Evolutionary conservation across 1,140 invertebrate species (phyloP), one percentile per base, ranked within the genome.

Genomic region (fruit fly (Drosophila melanogaster)): DNA sequence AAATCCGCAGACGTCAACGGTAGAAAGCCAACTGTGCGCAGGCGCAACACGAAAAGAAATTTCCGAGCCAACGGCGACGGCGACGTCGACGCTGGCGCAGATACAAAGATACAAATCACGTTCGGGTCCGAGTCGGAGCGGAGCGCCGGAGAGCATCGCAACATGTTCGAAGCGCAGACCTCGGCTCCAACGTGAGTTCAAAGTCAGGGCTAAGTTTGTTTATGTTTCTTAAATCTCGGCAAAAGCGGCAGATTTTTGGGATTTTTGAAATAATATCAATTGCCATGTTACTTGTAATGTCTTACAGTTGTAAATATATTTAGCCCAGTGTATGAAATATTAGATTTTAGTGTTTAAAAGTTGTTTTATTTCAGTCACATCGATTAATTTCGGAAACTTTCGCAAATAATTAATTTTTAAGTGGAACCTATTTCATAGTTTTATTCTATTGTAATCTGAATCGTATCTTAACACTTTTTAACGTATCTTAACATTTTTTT

Each of bases 11-110:
- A 91, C 90, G 83, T 81, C 83, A 78, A 91, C 77, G 90, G 86
- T 91, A 91, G 90, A 91, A 91, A 91, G 86, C 90, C 86, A 90
- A 91, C 90, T 91, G 90, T 91, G 90, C 90, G 90, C 90, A 89
- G 90, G 90, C 90, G 90, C 90, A 79, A 78, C 64, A 85, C 72
- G 79, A 86, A 86, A 86, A 86, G 83, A 86, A 86, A 86, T 86
- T 86, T 86, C 61, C 81, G 81, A 87, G 58, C 81, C 81, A 53
- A 33, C 73, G 73, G 50, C 49, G 55, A 59, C 61, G 51, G 24
- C 55, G 56, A 51, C 43, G 50, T 22, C 60, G 54, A 6, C 57
- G 55, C 66, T 15, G 50, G 72, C 60, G 55, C 67, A 58, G 49
- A 51, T 35, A 51, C 46, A 79, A 79, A 54, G 62, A 66, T 66